Evolutionary conservation across 2,113 vertebrate genomes (phyloP).

Genomic region (Danionella cerebrum): DNA sequence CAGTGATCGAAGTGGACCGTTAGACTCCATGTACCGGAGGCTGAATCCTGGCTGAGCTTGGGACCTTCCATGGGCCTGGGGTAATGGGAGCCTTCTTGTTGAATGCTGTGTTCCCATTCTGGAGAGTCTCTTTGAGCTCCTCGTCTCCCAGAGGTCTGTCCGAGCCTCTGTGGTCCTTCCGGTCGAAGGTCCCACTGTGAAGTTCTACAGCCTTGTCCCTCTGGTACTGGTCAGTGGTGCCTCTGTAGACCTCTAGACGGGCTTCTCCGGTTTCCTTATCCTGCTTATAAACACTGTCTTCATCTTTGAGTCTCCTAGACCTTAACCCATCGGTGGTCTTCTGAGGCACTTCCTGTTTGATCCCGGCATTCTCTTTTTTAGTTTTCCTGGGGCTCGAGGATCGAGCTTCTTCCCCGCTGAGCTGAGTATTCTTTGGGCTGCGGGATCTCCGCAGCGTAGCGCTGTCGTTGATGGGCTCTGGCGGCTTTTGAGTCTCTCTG

Average conservation of each 20-base stretch:
- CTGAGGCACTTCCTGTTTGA: conserved; percentile 46
- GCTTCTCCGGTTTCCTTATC: conserved; percentile 46
- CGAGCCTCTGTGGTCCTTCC: conserved; percentile 34
- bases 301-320: conserved; percentile 56
- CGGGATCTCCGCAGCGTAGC: conserved; percentile 40
- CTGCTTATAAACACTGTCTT: conserved; percentile 41
- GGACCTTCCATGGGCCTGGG: conserved; percentile 92
- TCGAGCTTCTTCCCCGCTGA: conserved; percentile 13
- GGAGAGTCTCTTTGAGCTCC: conserved; percentile 43
- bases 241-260: conserved; percentile 32
- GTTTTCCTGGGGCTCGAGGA: conserved; percentile 70
- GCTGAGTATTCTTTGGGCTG: conserved; percentile 52
- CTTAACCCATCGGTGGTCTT: conserved; percentile 55
- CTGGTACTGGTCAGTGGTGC: conserved; percentile 42
- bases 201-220: conserved; percentile 45
- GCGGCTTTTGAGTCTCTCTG: conserved; percentile 26
- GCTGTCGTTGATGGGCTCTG: conserved; percentile 41
- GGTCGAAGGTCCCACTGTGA: conserved; percentile 28
- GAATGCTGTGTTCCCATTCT: conserved; percentile 49
- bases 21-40: conserved; percentile 52
- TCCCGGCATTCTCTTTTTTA: conserved; percentile 50
- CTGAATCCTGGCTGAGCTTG: conserved; percentile 67
- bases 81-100: conserved; percentile 75
- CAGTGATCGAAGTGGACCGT: conserved; percentile 29
- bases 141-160: conserved; percentile 40